Evolutionary conservation across 2,113 vertebrate species (phyloP).

Genomic region (Aspiorhynchus laticeps): DNA sequence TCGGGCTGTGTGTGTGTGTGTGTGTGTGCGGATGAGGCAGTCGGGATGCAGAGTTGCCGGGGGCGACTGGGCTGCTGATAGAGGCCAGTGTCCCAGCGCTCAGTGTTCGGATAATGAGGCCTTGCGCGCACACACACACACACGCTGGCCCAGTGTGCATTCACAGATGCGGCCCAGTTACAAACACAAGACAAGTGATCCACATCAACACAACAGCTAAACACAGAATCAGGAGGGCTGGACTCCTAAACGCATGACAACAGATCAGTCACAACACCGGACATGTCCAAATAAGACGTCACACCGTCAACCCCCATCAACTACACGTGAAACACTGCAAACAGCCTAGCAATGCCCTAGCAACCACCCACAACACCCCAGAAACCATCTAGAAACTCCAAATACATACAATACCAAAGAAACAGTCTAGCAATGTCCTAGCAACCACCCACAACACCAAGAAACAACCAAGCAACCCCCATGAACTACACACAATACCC

Average conservation of each 20-base stretch:
- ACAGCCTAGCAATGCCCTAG: background rate
- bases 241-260: background rate
- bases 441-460: background rate
- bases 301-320: background rate
- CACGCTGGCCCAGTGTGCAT: slow-evolving; percentile 41
- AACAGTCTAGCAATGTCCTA: background rate
- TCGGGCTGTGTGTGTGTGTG: slow-evolving; percentile 12
- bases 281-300: background rate
- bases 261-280: background rate
- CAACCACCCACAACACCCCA: background rate
- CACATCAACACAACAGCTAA: slow-evolving; percentile 18
- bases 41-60: slow-evolving; percentile 58
- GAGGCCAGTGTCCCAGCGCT: slow-evolving; percentile 60
- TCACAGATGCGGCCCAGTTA: slow-evolving; percentile 46
- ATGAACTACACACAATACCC: no score
- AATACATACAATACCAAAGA: background rate
- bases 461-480: background rate
- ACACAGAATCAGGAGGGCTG: slow-evolving; percentile 1
- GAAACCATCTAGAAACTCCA: background rate
- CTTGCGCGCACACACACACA: slow-evolving; percentile 40
- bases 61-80: slow-evolving; percentile 60
- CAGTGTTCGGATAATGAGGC: slow-evolving; percentile 56
- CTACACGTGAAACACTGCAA: background rate
- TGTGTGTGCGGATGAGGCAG: slow-evolving; percentile 50
- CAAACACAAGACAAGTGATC: slow-evolving; percentile 67